Evolutionary conservation across 1,140 invertebrate species (phyloP), one percentile per base, ranked within the genome.

Genomic region (Drosophila insularis): DNA sequence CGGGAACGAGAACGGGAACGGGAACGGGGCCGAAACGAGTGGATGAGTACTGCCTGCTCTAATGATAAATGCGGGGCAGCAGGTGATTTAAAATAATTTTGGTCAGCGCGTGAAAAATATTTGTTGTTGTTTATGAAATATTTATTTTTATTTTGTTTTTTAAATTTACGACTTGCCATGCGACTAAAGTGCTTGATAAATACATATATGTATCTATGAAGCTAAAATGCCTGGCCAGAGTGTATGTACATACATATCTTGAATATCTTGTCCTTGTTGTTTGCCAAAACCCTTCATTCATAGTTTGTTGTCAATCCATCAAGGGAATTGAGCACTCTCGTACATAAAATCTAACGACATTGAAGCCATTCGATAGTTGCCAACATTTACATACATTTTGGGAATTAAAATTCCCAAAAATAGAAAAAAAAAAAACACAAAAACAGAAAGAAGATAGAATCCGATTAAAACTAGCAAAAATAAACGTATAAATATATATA

Each of bases 11-110:
- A n/a, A n/a, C n/a, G 8, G 27, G 7, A 1, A n/a, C 17, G 50
- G n/a, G n/a, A n/a, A n/a, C n/a, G n/a, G n/a, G n/a, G n/a, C n/a
- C n/a, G n/a, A n/a, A n/a, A n/a, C n/a, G n/a, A n/a, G n/a, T n/a
- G n/a, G 13, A 14, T n/a, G 43, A 4, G 8, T 27, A 35, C 39
- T 27, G 35, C n/a, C 54, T 65, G 46, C 62, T 71, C 71, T 89
- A 84, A 89, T 89, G 84, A 89, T 89, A 89, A 89, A 89, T 89
- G 85, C 79, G 54, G 84, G 80, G 85, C 84, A 89, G 84, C 84
- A 89, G 84, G 84, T 89, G 84, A 89, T 89, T 89, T 89, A 89
- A 89, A 89, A 89, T 89, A 89, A 89, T 89, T 89, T 86, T 63
- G 80, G 80, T 72, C 74, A 89, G 76, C 76, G 68, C 70, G 77